Evolutionary conservation across 2,797 vertebrate genomes (phyloP), one percentile per base, ranked within the genome.

Genomic region (Trachops cirrhosus): DNA sequence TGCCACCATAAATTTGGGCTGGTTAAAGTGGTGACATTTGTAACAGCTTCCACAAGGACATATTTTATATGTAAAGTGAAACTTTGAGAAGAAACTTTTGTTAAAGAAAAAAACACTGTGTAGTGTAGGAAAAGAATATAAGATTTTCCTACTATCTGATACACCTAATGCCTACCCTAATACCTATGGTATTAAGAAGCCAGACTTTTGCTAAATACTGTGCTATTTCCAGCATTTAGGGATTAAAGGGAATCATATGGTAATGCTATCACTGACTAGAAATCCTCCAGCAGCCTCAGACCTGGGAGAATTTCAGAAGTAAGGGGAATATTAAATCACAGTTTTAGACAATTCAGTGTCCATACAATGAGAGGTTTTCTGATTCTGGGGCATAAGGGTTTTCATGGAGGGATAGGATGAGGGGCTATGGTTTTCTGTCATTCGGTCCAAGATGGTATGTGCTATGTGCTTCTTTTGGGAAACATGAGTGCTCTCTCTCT

Each of bases 61-160:
- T 98, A 98, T 98, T 98, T 98, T 98, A 98, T 98, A 97, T 94
- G 98, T 97, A 98, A 98, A 98, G 98, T 98, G 98, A 98, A 98
- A 98, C 98, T 98, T 97, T 82, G 95, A 97, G 94, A 97, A 98
- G 98, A 98, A 98, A 99, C 98, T 99, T 98, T 98, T 97, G 96
- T 95, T 97, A 98, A 91, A 86, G 62, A 97, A 97, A 96, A 97
- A 96, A 71, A 62, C 73, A 54, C 11, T 41, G 22, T 6, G n/a
- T 26, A 67, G n/a, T 34, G 52, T 70, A 71, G 84, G 73, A 70
- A 86, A 75, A 50, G 73, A 50, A 39, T 89, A 10, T 70, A 71
- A 80, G 54, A 54, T 54, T 94, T 86, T 89, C 48, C 37, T 39
- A 29, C 70, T 94, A 32, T 75, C 68, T 32, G 24, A 91, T 94